Base-by-base conservation (phyloP, 2,888 invertebrate species). In the Eupithecia abbreviata region DNA sequence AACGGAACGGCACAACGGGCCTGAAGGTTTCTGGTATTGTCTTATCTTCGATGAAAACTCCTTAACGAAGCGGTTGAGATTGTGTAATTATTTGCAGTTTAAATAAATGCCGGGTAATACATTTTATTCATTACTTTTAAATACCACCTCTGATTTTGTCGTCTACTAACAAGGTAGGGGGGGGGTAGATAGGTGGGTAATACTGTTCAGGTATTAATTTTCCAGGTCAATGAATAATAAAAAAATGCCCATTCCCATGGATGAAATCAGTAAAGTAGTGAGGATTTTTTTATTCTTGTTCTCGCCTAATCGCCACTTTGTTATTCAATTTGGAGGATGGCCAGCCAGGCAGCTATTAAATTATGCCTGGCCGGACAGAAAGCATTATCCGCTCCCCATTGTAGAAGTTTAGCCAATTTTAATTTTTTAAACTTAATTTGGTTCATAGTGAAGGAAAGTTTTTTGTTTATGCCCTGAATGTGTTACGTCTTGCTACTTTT, bases 301-400 rank as follows among this genome's bases (percentile, higher is more conserved):
- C 87, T 87, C 86, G 85, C 85, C 87, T 90, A 91, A 91, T 91
- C 89, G 88, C 85, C 87, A 91, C 89, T 91, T 90, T 89, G 90
- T 90, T 90, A 91, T 91, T 90, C 91, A 90, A 91, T 91, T 90
- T 91, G 91, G 91, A 88, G 82, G 81, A 82, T 81, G 84, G 90
- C 91, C 91, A 91, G 84, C 84, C 82, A 84, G 83, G 84, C 82
- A 85, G 85, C 86, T 87, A 87, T 88, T 89, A 88, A 89, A 90
- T 88, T 89, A 86, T 85, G 84, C 83, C 82, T 79, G 82, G 84
- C 80, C 74, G 80, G 81, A 80, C 82, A 79, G 80, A 77, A 78
- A 78, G 81, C 80, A 83, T 83, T 81, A 84, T 82, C 79, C 79
- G 74, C 80, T 79, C 77, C 76, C 81, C 80, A 80, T 84, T 83